Evolutionary conservation across 2,113 vertebrate genomes (phyloP).

Genomic region (Trematocara stigmaticum): DNA sequence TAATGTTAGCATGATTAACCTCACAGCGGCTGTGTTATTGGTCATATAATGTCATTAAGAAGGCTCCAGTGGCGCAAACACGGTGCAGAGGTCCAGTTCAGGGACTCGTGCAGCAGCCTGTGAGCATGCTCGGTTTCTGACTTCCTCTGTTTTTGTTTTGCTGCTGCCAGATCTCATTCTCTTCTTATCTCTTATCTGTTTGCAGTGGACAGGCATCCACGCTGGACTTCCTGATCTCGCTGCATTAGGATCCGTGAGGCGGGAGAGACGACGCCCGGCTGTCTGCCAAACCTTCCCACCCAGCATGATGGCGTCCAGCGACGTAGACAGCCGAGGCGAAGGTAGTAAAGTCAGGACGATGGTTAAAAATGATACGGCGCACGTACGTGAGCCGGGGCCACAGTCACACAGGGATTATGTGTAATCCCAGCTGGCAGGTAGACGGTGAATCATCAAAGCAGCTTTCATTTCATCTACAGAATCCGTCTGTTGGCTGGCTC

Average conservation of each 20-base stretch:
- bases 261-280: neutral
- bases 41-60: neutral
- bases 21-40: neutral
- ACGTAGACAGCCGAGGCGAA: conserved; percentile 36
- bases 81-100: neutral
- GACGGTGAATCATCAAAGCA: conserved; percentile 20
- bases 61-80: neutral
- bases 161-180: neutral
- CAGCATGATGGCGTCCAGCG: conserved; percentile 50
- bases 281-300: neutral
- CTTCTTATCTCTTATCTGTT: neutral
- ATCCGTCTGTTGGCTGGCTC: neutral
- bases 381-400: neutral
- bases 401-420: neutral
- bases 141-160: neutral
- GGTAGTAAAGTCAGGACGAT: neutral
- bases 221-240: neutral
- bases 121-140: neutral
- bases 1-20: neutral
- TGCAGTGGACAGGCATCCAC: neutral
- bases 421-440: neutral
- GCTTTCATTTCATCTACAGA: neutral
- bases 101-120: neutral
- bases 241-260: neutral
- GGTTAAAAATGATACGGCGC: neutral